These are phyloP conservation scores for Perccottus glenii DNA, from an alignment of 2,113 vertebrate genomes.

Conservation along the genomic window DNA sequence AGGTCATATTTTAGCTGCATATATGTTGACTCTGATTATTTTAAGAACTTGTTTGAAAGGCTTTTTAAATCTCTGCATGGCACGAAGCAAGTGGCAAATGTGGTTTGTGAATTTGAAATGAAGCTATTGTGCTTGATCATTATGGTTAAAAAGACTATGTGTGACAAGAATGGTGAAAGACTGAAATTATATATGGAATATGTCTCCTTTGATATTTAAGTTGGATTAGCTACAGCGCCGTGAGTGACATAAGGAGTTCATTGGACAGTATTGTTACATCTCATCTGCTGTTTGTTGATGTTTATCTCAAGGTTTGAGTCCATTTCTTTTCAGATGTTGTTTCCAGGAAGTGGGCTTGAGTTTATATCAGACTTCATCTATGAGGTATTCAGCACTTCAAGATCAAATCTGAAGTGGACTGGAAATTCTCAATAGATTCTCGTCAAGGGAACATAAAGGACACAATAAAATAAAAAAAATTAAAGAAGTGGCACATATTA, in stretches of 20 bases:
- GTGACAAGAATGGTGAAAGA: conserved; percentile 8
- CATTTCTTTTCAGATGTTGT: conserved; percentile 27
- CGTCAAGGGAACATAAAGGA: conserved; percentile 20
- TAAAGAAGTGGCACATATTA: too few species aligned
- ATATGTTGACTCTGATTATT: conserved; percentile 68
- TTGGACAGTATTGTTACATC: conserved; percentile 4
- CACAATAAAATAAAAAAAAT: background rate
- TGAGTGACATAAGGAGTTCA: conserved; percentile 10
- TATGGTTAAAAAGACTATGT: background rate
- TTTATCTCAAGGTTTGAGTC: conserved; percentile 16
- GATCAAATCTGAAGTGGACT: conserved; percentile 46
- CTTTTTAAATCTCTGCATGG: conserved; percentile 36
- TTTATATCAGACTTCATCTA: conserved; percentile 42
- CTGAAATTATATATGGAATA: conserved; percentile 8
- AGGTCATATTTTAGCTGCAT: conserved; percentile 69
- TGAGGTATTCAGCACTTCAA: conserved; percentile 25
- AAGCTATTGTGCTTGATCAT: conserved; percentile 15
- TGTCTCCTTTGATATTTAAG: conserved; percentile 9
- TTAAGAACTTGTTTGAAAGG: conserved; percentile 54
- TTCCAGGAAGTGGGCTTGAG: conserved; percentile 39
- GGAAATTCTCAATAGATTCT: conserved; percentile 34
- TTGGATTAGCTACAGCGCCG: background rate
- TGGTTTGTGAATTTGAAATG: conserved; percentile 11
- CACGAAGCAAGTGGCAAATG: conserved; percentile 28
- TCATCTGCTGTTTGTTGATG: conserved; percentile 32